Evolutionary conservation across 2,888 invertebrate genomes (phyloP).

Genomic region (Eupithecia insigniata): DNA sequence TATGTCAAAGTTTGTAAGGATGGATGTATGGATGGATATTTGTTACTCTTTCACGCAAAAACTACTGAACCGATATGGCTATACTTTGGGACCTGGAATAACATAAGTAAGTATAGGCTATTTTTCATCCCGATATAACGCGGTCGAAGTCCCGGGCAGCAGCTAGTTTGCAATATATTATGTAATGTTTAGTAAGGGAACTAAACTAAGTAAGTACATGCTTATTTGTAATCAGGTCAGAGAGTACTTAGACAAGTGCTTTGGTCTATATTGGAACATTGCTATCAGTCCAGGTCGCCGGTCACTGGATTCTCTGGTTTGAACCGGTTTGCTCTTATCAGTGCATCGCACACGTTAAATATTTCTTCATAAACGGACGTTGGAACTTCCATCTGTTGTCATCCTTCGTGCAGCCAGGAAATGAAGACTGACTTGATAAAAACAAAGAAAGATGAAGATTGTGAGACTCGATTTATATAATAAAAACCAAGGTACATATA

Average conservation of each 20-base stretch:
- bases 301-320: constrained; percentile 55
- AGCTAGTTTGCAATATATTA: neutral
- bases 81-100: too few species aligned
- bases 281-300: constrained; percentile 56
- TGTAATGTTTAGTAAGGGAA: neutral
- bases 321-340: constrained; percentile 57
- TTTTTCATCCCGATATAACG: too few species aligned
- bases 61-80: too few species aligned
- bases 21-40: too few species aligned
- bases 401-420: neutral
- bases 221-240: constrained; percentile 22
- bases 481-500: too few species aligned
- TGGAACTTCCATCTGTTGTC: constrained; percentile 4
- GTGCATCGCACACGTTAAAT: constrained; percentile 45
- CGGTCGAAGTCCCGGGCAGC: too few species aligned
- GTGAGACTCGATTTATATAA: too few species aligned
- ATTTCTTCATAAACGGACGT: constrained; percentile 57
- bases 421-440: neutral
- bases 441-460: neutral
- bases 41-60: too few species aligned
- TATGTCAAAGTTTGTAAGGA: too few species aligned
- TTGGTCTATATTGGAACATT: constrained; percentile 27
- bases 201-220: constrained; percentile 1
- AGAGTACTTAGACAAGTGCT: constrained; percentile 23
- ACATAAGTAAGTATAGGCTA: too few species aligned